A percentile compares a stretch with the other conserved stretches of the same genome.
phyloP scores from a whole-genome alignment of 2,113 vertebrate species.

The Prinia subflava region DNA sequence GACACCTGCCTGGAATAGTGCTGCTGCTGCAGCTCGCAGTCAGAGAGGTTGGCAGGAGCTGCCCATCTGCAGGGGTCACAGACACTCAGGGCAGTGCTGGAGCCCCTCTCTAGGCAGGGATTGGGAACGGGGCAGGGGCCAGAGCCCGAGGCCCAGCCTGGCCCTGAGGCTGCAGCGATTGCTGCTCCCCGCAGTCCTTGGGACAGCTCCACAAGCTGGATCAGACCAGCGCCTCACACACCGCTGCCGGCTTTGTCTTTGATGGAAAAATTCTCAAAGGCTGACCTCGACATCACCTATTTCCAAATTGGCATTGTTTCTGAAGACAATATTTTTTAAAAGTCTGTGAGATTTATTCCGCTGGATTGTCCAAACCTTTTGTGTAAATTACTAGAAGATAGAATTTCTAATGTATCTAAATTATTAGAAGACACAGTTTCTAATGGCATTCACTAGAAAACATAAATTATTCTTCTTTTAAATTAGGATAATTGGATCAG shows the following conservation, averaged over 20 bases:
- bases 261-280: background rate
- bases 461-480: slow-evolving; percentile 34
- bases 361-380: background rate
- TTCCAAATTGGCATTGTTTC: background rate
- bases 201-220: background rate
- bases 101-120: background rate
- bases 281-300: background rate
- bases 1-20: background rate
- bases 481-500: slow-evolving; percentile 48
- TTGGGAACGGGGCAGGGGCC: background rate
- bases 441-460: background rate
- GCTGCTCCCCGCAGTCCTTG: background rate
- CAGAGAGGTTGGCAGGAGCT: background rate
- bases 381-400: background rate
- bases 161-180: background rate
- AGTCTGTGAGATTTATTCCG: background rate
- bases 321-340: background rate
- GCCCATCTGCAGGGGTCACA: background rate
- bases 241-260: background rate
- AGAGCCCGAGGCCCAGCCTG: background rate
- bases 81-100: background rate
- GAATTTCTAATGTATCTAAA: background rate
- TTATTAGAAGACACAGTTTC: background rate
- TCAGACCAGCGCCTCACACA: no score
- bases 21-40: background rate